Conservation (phyloP, 2,113 vertebrate genomes). For the Myocastor coypus region DNA sequence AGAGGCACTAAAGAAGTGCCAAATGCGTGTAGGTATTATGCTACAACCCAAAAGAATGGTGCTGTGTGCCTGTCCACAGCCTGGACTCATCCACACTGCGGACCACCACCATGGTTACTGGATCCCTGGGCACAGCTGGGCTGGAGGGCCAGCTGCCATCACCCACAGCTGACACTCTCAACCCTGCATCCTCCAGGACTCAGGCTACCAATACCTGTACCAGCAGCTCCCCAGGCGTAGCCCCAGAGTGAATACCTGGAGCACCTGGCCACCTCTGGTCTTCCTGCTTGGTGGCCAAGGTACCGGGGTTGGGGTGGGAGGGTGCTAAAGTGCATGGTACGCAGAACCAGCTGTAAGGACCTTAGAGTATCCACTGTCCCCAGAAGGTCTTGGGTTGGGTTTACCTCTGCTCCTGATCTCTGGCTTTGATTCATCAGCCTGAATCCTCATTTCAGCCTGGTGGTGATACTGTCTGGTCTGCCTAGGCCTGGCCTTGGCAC, state of each 20-base stretch:
- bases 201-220: background rate
- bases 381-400: background rate
- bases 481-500: background rate
- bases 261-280: background rate
- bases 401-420: background rate
- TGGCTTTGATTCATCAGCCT: background rate
- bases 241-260: background rate
- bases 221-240: background rate
- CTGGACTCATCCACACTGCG: background rate
- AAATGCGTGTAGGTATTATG: background rate
- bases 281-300: background rate
- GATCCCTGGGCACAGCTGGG: background rate
- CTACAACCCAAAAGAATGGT: background rate
- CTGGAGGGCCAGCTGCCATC: background rate
- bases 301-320: background rate
- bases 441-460: background rate
- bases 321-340: background rate
- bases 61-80: background rate
- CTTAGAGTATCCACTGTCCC: background rate
- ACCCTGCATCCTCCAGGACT: background rate
- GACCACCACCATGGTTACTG: background rate
- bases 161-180: background rate
- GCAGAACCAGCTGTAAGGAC: background rate
- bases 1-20: background rate
- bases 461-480: background rate